phyloP scores from a whole-genome alignment of 2,113 vertebrate genomes.

The Podarcis raffonei region DNA sequence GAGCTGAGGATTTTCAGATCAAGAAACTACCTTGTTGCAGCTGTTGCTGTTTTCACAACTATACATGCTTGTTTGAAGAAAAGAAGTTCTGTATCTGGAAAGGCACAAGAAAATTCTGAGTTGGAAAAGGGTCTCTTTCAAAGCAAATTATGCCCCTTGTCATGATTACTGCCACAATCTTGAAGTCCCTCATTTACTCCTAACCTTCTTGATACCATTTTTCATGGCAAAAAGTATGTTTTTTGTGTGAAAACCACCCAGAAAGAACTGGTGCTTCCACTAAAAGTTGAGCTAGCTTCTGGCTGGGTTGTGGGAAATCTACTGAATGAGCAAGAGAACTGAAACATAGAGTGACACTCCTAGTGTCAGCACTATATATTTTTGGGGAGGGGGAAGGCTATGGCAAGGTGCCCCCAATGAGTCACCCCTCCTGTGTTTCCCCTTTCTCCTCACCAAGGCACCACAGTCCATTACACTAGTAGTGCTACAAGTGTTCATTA shows the following conservation, averaged over 20 bases:
- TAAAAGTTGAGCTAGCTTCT: too few species aligned
- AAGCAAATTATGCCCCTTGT: conserved; percentile 35
- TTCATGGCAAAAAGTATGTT: too few species aligned
- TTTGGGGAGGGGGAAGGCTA: too few species aligned
- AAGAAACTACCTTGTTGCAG: conserved; percentile 63
- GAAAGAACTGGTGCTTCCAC: too few species aligned
- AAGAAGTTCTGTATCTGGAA: conserved; percentile 50
- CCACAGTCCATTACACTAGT: not conserved
- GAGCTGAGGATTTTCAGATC: conserved; percentile 62
- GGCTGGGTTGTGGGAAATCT: too few species aligned
- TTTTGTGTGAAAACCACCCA: too few species aligned
- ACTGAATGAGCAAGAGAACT: too few species aligned
- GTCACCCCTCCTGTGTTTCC: too few species aligned
- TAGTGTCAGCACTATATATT: too few species aligned
- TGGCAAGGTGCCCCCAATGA: too few species aligned
- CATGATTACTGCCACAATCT: not conserved
- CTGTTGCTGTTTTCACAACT: conserved; percentile 62
- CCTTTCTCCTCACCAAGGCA: too few species aligned
- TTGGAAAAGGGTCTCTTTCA: not conserved
- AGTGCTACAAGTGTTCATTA: not conserved
- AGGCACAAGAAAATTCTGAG: conserved; percentile 31
- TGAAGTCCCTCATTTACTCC: not conserved
- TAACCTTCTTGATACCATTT: conserved; percentile 49
- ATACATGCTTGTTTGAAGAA: conserved; percentile 53
- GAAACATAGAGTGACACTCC: too few species aligned